Evolutionary conservation across 2,113 vertebrate genomes (phyloP).

Genomic region (Empidonax traillii): DNA sequence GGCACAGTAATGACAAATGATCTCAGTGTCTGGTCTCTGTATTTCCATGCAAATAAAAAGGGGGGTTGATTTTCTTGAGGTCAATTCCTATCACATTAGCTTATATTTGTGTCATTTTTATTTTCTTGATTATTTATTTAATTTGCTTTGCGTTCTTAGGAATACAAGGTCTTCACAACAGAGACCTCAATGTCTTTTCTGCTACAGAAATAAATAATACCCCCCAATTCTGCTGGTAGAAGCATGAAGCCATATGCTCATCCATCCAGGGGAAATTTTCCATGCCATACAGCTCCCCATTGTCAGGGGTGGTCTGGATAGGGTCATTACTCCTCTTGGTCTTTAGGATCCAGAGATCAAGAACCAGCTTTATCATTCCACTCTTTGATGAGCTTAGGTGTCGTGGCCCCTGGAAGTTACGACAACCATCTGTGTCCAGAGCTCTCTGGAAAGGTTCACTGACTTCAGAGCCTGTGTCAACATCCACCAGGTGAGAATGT

Average conservation of each 20-base stretch:
- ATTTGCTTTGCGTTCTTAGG: not conserved
- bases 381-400: not conserved
- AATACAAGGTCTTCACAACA: not conserved
- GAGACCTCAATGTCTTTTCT: not conserved
- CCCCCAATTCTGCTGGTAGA: not conserved
- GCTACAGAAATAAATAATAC: not conserved
- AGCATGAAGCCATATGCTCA: not conserved
- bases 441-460: not conserved
- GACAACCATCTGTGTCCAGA: not conserved
- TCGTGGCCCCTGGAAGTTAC: not conserved
- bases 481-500: not conserved
- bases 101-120: not conserved
- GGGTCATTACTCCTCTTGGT: not conserved
- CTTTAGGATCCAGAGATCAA: not conserved
- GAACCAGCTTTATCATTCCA: not conserved
- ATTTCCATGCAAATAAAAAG: not conserved
- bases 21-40: not conserved
- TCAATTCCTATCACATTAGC: not conserved
- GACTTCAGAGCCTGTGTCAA: constrained; percentile 20
- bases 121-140: not conserved
- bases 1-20: not conserved
- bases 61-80: not conserved
- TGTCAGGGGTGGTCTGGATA: not conserved
- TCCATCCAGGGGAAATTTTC: not conserved
- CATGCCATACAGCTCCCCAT: not conserved